phyloP scores from a whole-genome alignment of 1,140 invertebrate genomes.

The Drosophila bocki region DNA sequence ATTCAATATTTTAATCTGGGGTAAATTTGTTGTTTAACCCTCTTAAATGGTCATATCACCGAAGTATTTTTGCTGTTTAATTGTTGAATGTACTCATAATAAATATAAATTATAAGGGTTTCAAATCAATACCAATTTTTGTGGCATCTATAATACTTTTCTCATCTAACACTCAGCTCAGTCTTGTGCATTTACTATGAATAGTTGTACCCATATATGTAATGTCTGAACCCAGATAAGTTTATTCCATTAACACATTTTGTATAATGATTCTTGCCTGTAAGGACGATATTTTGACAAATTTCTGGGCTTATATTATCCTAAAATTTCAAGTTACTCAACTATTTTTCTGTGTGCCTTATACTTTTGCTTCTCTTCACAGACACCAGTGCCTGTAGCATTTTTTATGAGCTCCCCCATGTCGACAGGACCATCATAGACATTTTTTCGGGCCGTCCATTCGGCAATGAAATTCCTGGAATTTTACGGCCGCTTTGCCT shows the following conservation, averaged over 20 bases:
- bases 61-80: no score
- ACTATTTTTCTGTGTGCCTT: background rate
- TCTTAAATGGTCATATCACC: no score
- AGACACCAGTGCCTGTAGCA: constrained; percentile 40
- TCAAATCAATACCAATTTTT: background rate
- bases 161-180: background rate
- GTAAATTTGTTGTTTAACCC: no score
- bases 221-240: no score
- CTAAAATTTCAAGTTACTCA: no score
- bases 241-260: background rate
- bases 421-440: constrained; percentile 49
- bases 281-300: no score
- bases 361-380: background rate
- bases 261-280: no score
- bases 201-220: no score
- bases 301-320: background rate
- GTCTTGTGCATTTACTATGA: no score
- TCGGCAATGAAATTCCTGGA: constrained; percentile 65
- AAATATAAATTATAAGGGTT: background rate
- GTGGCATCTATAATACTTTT: no score
- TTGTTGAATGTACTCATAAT: background rate
- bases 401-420: constrained; percentile 65
- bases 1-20: no score
- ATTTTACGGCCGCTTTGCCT: constrained; percentile 61
- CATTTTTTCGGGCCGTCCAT: constrained; percentile 51